These are phyloP conservation scores for Agrypnia vestita DNA, from an alignment of 1,140 invertebrate genomes.

Conservation along the genomic window DNA sequence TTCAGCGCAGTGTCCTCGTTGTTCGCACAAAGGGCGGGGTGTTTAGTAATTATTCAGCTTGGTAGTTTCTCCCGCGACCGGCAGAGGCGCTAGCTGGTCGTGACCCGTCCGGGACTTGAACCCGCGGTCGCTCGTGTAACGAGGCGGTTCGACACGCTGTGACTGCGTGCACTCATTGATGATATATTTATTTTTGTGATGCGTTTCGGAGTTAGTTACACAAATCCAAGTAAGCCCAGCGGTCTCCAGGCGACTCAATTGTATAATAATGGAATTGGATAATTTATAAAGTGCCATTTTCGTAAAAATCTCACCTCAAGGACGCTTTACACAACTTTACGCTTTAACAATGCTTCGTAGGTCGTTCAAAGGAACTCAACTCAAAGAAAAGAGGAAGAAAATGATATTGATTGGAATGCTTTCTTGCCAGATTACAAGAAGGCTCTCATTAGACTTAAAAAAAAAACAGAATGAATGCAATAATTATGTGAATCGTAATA, in stretches of 20 bases:
- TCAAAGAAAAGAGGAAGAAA: too few species aligned
- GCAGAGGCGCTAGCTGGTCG: slow-evolving; percentile 38
- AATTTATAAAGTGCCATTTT: too few species aligned
- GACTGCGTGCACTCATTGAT: background rate
- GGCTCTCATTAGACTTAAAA: too few species aligned
- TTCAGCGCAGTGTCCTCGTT: background rate
- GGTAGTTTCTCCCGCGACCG: slow-evolving; percentile 6
- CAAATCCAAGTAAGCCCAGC: background rate
- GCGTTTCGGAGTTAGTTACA: background rate
- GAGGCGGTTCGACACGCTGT: slow-evolving; percentile 10
- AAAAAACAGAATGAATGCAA: too few species aligned
- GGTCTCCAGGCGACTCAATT: background rate
- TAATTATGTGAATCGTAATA: too few species aligned
- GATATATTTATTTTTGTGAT: background rate
- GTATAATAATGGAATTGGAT: too few species aligned
- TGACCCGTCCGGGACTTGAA: slow-evolving; percentile 51
- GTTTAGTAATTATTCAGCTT: slow-evolving; percentile 44
- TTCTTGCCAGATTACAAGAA: too few species aligned
- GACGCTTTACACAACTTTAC: too few species aligned
- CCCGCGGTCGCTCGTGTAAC: slow-evolving; percentile 7
- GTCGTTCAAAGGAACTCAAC: too few species aligned
- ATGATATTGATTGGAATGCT: too few species aligned
- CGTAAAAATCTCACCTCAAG: too few species aligned
- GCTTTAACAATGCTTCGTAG: too few species aligned
- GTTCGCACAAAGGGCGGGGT: slow-evolving; percentile 23